Base-by-base conservation (phyloP, 2,888 invertebrate species). In the Fragum fragum region DNA sequence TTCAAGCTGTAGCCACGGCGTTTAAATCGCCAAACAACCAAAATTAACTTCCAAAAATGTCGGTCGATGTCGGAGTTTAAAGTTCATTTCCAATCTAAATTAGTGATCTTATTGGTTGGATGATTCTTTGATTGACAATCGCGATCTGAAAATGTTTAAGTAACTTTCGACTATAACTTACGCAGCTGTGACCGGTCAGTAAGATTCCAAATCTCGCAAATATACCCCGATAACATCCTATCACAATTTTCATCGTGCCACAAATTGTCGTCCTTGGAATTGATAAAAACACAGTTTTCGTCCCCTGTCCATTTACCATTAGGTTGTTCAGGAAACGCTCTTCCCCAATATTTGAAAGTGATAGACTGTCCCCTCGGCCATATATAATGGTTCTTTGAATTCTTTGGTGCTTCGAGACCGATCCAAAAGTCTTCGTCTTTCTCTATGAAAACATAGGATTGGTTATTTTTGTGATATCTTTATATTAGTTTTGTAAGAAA, bases 211-310 rank as follows among this genome's bases (percentile, higher is more conserved):
- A 61, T 61, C 61, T 61, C 26, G 26, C 61, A 61, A 7, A 61
- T 29, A 18, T 61, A 61, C 6, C 61, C 61, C 6, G 61, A 28
- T 18, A 28, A 16, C 61, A 61, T 26, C 16, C 28, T 6, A 5
- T 26, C 26, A 61, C 61, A 61, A 6, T 26, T 6, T 6, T 61
- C 61, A 18, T 61, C 61, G 26, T 61, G 61, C 61, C 61, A 61
- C 11, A 18, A 61, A 26, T 61, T 28, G 26, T 29, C 28, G 61
- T 61, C 61, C 61, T 61, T 61, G 18, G 26, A 28, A 26, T 61
- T 61, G 28, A 61, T 26, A 29, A 61, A 61, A 5, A 61, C 61
- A 18, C 61, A 61, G 61, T 61, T 61, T 21, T 61, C 61, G 26
- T 61, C 29, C 61, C 29, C 29, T 11, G 61, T 61, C 29, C 61